Evolutionary conservation across 2,797 vertebrate species (phyloP), one percentile per base, ranked within the genome.

Genomic region (Australoheros facetus): DNA sequence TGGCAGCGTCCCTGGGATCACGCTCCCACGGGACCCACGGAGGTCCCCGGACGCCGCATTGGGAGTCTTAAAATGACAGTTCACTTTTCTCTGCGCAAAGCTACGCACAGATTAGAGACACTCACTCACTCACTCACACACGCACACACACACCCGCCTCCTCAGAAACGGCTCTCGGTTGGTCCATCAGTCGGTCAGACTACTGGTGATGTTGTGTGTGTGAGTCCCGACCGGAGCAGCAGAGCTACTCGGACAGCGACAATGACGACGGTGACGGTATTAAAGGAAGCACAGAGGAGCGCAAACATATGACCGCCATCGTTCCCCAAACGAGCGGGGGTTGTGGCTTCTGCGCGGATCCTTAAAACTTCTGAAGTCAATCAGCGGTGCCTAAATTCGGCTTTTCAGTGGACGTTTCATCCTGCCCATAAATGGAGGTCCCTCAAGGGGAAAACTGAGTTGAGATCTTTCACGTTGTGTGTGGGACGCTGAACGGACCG

Each of bases 111-210:
- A 85, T 83, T 87, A 88, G 42, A 59, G 37, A 60, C 75, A 58
- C 56, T 42, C 76, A 48, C 42, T 14, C 3, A 30, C 78, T 54
- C 85, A 26, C 66, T 55, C 81, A 37, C 34, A 37, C 34, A 28
- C 74, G 16, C 69, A 42, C 79, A 54, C 59, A 42, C 82, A 26
- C 85, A 75, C 89, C 74, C 94, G 84, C 94, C 89, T 94, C 87
- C 89, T 91, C 77, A 42, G 88, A 62, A 87, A 71, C 77, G 56
- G 78, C 90, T 92, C 81, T 89, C 79, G 92, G 91, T 94, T 94
- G 93, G 91, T 91, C 92, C 89, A 89, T 77, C 78, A 80, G 74
- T 80, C 90, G 89, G 88, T 92, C 92, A 91, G 85, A 88, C 92
- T 91, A 73, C 32, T 66, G 77, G 62, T 39, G 74, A 56, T 73